phyloP scores from a whole-genome alignment of 2,797 vertebrate species.

The Taenioides sp. region DNA sequence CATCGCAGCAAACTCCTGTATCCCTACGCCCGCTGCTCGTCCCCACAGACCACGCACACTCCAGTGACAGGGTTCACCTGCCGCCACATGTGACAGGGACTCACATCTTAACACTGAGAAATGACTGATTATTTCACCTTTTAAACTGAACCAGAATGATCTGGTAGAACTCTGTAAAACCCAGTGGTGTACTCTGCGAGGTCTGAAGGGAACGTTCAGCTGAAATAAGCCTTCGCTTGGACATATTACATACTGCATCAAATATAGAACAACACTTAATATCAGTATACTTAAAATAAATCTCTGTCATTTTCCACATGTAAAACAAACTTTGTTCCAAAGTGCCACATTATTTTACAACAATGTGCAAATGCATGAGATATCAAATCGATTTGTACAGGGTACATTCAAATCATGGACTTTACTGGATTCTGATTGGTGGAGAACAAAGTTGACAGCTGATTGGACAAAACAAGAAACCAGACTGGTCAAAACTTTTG shows the following conservation, averaged over 20 bases:
- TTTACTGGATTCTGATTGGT: slow-evolving; percentile 26
- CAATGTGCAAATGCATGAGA: slow-evolving; percentile 70
- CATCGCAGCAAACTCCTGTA: slow-evolving; percentile 55
- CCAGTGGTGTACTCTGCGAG: not conserved
- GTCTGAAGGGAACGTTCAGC: slow-evolving; percentile 50
- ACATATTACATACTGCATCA: slow-evolving; percentile 70
- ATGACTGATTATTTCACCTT: not conserved
- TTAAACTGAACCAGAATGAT: not conserved
- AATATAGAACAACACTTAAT: slow-evolving; percentile 69
- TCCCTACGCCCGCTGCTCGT: slow-evolving; percentile 38
- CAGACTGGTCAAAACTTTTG: slow-evolving; percentile 46
- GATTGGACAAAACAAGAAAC: slow-evolving; percentile 7
- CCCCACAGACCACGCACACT: slow-evolving; percentile 20
- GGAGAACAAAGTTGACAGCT: slow-evolving; percentile 49
- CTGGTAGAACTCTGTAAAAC: not conserved
- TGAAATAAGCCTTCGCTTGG: slow-evolving; percentile 42
- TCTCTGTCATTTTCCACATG: slow-evolving; percentile 76
- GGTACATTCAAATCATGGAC: slow-evolving; percentile 58
- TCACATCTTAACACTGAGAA: not conserved
- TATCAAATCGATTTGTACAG: slow-evolving; percentile 21
- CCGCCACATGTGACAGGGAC: not conserved
- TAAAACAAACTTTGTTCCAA: slow-evolving; percentile 69
- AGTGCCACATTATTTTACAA: slow-evolving; percentile 72
- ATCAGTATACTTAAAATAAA: slow-evolving; percentile 76
- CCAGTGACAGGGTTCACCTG: not conserved